These are phyloP conservation scores for Anolis carolinensis DNA, from an alignment of 2,113 vertebrate species.

Conservation along the genomic window DNA sequence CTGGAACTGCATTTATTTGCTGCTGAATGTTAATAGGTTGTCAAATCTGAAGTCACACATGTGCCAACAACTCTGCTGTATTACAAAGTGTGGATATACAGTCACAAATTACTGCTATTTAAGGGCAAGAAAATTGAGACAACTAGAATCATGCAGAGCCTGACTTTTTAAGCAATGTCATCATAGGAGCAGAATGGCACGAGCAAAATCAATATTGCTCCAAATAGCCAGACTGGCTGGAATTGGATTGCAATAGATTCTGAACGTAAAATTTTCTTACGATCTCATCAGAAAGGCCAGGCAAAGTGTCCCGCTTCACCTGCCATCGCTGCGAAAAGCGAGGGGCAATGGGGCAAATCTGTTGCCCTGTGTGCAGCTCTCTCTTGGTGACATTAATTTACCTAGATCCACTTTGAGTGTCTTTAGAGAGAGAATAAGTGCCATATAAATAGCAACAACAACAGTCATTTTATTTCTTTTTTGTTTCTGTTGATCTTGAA, in stretches of 20 bases:
- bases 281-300: neutral
- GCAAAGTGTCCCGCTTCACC: too few species aligned
- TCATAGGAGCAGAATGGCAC: neutral
- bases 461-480: neutral
- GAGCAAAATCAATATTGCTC: slow-evolving; percentile 26
- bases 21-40: slow-evolving; percentile 5
- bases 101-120: slow-evolving; percentile 19
- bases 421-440: too few species aligned
- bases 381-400: neutral
- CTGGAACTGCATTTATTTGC: slow-evolving; percentile 22
- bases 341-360: too few species aligned
- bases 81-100: slow-evolving; percentile 8
- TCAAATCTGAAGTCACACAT: slow-evolving; percentile 15
- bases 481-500: neutral
- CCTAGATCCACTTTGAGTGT: neutral
- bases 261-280: slow-evolving; percentile 25
- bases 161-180: slow-evolving; percentile 25
- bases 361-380: too few species aligned
- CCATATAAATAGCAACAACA: too few species aligned
- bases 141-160: slow-evolving; percentile 21
- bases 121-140: neutral
- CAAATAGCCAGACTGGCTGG: slow-evolving; percentile 14
- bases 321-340: too few species aligned
- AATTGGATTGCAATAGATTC: slow-evolving; percentile 15
- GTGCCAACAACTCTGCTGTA: neutral